Evolutionary conservation across 92 coral and sea anemone species (phyloP), one percentile per base, ranked within the genome.

Genomic region (Phenganax marumi): DNA sequence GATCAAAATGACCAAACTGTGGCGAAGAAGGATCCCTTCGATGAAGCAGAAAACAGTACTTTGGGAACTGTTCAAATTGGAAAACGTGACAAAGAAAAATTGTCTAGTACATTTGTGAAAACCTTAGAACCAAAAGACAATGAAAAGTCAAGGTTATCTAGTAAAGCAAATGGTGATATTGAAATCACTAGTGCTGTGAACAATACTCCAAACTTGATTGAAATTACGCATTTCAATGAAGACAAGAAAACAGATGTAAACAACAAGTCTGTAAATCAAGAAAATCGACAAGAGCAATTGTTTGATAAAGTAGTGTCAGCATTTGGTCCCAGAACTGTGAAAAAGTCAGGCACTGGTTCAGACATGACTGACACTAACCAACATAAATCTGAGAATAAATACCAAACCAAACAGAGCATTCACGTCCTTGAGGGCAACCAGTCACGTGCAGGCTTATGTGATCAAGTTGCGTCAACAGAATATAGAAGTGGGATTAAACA

Each of bases 391-490:
- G 17, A 63, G 19, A n/a, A 63, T 47, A 78, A 78, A 78, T 60
- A 46, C 53, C 57, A 39, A 62, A 62, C 10, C 73, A 78, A 78
- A 78, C 83, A 78, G 49, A 78, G 46, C 68, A 78, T 60, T 78
- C 49, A 78, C 60, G 73, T 17, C 63, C 57, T 78, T 78, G 57
- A 78, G 18, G 33, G 2, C 3, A 16, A 11, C 83, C 73, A 78
- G 39, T 78, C 83, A 78, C 47, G 17, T 43, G 9, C 33, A 47
- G 61, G 83, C 83, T 63, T 78, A 60, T 21, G 24, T 50, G 68
- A 78, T 63, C 39, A 78, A 56, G 53, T 61, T 46, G 7, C 39
- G 73, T 61, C 83, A 78, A 78, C 72, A 12, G 48, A 43, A 47
- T n/a, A 62, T 57, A 60, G 24, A 61, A 78, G 51, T 10, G 83